Percentiles rank a stretch among this genome's conserved stretches.
Evolutionary conservation across 1,140 invertebrate genomes (phyloP).

Genomic region (Drosophila tristis): DNA sequence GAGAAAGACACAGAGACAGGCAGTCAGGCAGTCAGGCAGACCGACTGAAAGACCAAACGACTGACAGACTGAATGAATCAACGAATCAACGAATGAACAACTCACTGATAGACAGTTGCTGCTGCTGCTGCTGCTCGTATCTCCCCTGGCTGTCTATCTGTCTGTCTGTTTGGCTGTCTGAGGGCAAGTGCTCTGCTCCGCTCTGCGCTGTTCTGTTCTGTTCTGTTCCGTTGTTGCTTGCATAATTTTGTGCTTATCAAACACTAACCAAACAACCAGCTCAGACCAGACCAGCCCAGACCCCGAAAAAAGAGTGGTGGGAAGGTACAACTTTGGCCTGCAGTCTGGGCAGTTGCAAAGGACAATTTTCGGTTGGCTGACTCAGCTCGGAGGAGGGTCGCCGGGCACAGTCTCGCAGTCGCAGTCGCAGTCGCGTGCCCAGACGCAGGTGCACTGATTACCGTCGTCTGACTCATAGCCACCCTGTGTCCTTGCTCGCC

Average conservation of each 20-base stretch:
- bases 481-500: neutral
- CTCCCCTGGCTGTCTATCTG: too few relatives aligned
- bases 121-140: too few relatives aligned
- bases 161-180: neutral
- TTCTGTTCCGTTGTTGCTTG: conserved; percentile 40
- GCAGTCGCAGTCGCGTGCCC: conserved; percentile 58
- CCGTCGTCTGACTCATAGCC: conserved; percentile 61
- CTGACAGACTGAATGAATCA: neutral
- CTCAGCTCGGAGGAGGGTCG: conserved; percentile 28
- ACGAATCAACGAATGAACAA: conserved; percentile 11
- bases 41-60: too few relatives aligned
- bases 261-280: conserved; percentile 17
- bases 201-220: too few relatives aligned
- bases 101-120: conserved; percentile 6
- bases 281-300: neutral
- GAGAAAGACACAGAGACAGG: too few relatives aligned
- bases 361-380: conserved; percentile 63
- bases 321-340: conserved; percentile 16
- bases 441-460: conserved; percentile 76
- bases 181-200: neutral
- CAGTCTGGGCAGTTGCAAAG: too few relatives aligned
- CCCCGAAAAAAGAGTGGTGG: conserved; percentile 3
- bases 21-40: too few relatives aligned
- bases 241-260: conserved; percentile 73
- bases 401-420: neutral